Evolutionary conservation across 2,113 vertebrate species (phyloP), one percentile per base, ranked within the genome.

Genomic region (Motacilla alba): DNA sequence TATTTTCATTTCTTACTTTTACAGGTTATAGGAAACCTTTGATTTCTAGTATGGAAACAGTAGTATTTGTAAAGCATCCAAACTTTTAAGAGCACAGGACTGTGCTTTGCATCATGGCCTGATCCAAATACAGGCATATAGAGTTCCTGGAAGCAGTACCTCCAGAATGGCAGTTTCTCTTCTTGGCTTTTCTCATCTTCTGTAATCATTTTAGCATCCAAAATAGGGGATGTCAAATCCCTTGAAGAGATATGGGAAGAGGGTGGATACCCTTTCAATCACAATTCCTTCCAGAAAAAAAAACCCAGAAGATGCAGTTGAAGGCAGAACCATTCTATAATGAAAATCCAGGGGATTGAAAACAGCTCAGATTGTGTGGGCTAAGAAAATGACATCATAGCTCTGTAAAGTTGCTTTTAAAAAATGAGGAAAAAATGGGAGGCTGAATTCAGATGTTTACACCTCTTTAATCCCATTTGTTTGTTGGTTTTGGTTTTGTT

Each of bases 51-150:
- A 59, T 97, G 87, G 76, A 79, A 93, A 83, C 20, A 0, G 76
- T 90, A 75, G n/a, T 83, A 73, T 93, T 95, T 93, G 88, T 94
- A 91, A 90, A 87, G 50, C 74, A 66, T 94, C 69, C 74, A 92
- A 62, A 84, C 55, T 83, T 94, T 75, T 68, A 79, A 83, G 76
- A 93, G 75, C 53, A 55, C 4, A 77, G 53, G 43, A 53, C 79
- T 91, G 58, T 79, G 58, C 88, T 96, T 79, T 89, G 47, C 62
- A n/a, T 86, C 35, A 35, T 46, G 30, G 21, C 64, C 58, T 96
- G 56, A 91, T 95, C 80, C 78, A 92, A 66, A 55, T 50, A 47
- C 50, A 72, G 46, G 17, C 70, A 66, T 5, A 74, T 5, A 74
- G 55, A 50, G 11, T 49, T 80, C 35, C 43, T 80, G 62, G 63